Percentiles rank a stretch among this genome's conserved stretches.
These are phyloP conservation scores for Enteromius thamalakanensis DNA, from an alignment of 2,797 vertebrate species.

Conservation along the genomic window DNA sequence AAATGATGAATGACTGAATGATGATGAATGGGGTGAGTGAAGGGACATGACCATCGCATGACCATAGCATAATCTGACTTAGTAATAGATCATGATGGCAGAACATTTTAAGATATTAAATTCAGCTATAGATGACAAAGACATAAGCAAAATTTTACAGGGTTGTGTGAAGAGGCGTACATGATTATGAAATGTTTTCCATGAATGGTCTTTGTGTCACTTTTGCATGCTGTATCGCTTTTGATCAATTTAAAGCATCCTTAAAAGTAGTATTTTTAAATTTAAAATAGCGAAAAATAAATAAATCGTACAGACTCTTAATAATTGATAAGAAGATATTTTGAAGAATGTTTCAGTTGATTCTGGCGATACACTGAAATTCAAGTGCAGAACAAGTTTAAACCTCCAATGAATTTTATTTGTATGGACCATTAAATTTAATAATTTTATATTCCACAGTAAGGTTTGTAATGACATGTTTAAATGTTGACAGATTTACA, in stretches of 20 bases:
- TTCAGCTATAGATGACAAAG: neutral
- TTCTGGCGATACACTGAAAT: neutral
- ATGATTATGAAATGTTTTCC: neutral
- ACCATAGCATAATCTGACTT: constrained; percentile 5
- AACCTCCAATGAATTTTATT: neutral
- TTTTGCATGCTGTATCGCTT: neutral
- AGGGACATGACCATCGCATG: no score
- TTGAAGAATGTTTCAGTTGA: neutral
- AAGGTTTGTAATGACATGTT: neutral
- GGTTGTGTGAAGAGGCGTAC: neutral
- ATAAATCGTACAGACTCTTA: neutral
- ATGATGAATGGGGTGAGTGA: constrained; percentile 13
- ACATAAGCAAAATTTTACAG: neutral
- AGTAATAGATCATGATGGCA: constrained; percentile 7
- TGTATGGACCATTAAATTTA: neutral
- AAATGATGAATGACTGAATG: neutral
- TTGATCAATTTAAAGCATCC: neutral
- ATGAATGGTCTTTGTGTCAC: neutral
- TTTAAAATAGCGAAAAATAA: neutral
- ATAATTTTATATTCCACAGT: neutral
- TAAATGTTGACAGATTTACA: neutral
- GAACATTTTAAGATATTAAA: constrained; percentile 23
- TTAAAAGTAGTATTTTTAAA: neutral
- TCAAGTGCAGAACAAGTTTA: neutral
- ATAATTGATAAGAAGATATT: neutral